phyloP scores from a whole-genome alignment of 2,888 invertebrate genomes.

The Camponotus fellah region DNA sequence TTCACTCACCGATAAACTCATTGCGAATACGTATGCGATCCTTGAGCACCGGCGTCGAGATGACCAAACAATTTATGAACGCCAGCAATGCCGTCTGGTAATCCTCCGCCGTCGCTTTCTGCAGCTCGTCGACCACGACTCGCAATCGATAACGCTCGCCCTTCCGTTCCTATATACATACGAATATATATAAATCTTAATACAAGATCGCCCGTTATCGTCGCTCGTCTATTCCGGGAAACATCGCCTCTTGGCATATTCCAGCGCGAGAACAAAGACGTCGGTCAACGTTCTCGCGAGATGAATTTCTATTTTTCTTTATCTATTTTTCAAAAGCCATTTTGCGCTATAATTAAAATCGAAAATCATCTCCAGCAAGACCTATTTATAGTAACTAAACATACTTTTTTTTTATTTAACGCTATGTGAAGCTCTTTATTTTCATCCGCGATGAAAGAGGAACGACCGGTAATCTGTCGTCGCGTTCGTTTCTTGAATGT shows the following conservation, averaged over 20 bases:
- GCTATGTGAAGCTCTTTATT: neutral
- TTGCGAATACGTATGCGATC: conserved; percentile 96
- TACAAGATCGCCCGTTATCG: conserved; percentile 3
- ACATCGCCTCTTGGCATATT: conserved; percentile 7
- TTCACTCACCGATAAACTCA: conserved; percentile 95
- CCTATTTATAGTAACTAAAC: neutral
- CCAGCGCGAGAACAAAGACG: neutral
- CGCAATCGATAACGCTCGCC: conserved; percentile 95
- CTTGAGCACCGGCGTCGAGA: conserved; percentile 94
- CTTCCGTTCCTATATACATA: conserved; percentile 90
- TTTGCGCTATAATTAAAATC: neutral
- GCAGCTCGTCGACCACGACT: conserved; percentile 95
- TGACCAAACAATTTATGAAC: conserved; percentile 98
- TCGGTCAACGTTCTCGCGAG: neutral
- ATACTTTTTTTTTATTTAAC: neutral
- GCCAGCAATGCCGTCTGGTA: conserved; percentile 97
- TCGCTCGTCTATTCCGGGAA: conserved; percentile 16
- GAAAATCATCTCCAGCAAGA: neutral
- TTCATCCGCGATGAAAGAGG: neutral
- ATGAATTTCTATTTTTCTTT: neutral
- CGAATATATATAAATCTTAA: conserved; percentile 60
- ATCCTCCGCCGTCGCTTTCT: conserved; percentile 92
- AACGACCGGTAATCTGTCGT: neutral
- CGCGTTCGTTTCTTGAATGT: neutral
- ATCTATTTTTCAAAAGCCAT: neutral